Evolutionary conservation across 2,888 invertebrate genomes (phyloP), one percentile per base, ranked within the genome.

Genomic region (Leucophenga montana): DNA sequence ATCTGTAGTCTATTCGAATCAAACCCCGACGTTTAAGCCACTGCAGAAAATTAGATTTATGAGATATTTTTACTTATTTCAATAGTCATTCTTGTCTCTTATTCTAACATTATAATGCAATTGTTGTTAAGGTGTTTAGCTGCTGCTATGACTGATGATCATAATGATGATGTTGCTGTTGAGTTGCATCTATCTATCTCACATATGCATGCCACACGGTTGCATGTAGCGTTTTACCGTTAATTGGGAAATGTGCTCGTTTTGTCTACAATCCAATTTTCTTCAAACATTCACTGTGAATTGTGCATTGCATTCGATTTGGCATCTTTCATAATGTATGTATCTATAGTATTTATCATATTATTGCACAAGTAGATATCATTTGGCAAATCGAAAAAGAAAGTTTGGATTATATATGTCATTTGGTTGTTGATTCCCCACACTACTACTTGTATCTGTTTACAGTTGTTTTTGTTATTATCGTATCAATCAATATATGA

Each of bases 351-450:
- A n/a, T n/a, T n/a, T n/a, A n/a, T n/a, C n/a, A n/a, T n/a, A n/a
- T n/a, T n/a, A n/a, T n/a, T n/a, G n/a, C n/a, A n/a, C n/a, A n/a
- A n/a, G n/a, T 57, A 4, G 13, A 27, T 27, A 27, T 9, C n/a
- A 65, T 48, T 65, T 65, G 27, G 27, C 72, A 83, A 83, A 83
- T 79, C 79, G 78, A 79, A 77, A 78, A 84, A 75, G 75, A 79
- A 84, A 82, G 83, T 82, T 83, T 81, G 85, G 82, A 82, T 82
- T 82, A 39, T 8, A 3, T 84, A 82, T 82, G 82, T 84, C 82
- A 78, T 33, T 50, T 61, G 44, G 27, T 46, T 31, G 16, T 8
- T 39, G 48, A n/a, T n/a, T 4, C 27, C 27, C 27, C 27, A 3
- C 27, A 27, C 27, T 27, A 3, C 27, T 27, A n/a, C 18, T 56